These are phyloP conservation scores for Galerucella calmariensis DNA, from an alignment of 2,888 invertebrate species.

Conservation along the genomic window DNA sequence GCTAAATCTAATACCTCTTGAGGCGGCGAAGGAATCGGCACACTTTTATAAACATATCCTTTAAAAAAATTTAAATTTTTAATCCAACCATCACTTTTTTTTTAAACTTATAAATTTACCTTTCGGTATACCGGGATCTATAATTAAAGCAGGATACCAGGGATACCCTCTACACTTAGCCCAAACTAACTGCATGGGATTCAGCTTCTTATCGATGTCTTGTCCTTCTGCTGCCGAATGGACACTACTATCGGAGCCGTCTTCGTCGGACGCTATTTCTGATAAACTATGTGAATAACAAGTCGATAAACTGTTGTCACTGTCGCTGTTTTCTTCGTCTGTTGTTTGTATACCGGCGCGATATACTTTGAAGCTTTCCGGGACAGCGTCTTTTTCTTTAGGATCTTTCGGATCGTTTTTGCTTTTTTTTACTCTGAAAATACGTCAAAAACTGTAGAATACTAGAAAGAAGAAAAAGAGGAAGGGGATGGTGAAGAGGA, in stretches of 20 bases:
- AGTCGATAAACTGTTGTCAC: conserved; percentile 64
- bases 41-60: conserved; percentile 89
- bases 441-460: neutral
- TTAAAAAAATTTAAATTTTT: conserved; percentile 31
- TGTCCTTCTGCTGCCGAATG: conserved; percentile 58
- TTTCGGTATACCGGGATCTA: conserved; percentile 93
- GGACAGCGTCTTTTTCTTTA: conserved; percentile 53
- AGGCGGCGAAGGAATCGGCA: conserved; percentile 94
- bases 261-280: conserved; percentile 62
- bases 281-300: conserved; percentile 65
- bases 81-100: neutral
- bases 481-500: no score
- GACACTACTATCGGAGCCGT: conserved; percentile 61
- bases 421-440: conserved; percentile 52
- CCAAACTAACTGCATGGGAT: conserved; percentile 94
- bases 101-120: conserved; percentile 64
- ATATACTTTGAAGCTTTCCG: conserved; percentile 70
- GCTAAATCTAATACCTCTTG: conserved; percentile 88
- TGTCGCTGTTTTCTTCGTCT: conserved; percentile 62
- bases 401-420: conserved; percentile 31
- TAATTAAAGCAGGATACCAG: conserved; percentile 97
- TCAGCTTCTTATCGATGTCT: conserved; percentile 66
- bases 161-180: conserved; percentile 97
- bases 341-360: conserved; percentile 63
- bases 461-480: no score